Percentiles rank a stretch among this genome's conserved stretches.
Evolutionary conservation across 2,888 invertebrate genomes (phyloP).

Genomic region (Orthonevra nobilis): DNA sequence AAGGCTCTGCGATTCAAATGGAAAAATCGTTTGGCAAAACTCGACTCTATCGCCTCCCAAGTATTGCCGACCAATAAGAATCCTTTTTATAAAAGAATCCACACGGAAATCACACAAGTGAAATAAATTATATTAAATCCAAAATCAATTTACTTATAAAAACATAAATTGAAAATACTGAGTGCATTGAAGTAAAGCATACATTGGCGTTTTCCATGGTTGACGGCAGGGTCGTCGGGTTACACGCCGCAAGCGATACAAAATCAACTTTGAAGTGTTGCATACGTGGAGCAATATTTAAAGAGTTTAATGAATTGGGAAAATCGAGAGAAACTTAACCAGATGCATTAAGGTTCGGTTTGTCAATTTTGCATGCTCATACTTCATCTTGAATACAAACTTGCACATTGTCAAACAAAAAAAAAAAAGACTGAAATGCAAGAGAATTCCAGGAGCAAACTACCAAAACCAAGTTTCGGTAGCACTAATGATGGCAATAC

Average conservation of each 20-base stretch:
- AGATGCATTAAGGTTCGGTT: neutral
- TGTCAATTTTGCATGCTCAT: slow-evolving; percentile 55
- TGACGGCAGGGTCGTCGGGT: slow-evolving; percentile 37
- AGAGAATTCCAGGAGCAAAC: slow-evolving; percentile 44
- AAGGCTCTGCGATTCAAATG: neutral
- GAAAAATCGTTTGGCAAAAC: slow-evolving; percentile 14
- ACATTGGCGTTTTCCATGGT: slow-evolving; percentile 38
- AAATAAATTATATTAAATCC: slow-evolving; percentile 3
- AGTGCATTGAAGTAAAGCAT: too few species aligned
- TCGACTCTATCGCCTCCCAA: neutral
- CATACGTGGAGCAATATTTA: slow-evolving; percentile 46
- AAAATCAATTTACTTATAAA: neutral
- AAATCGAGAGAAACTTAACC: slow-evolving; percentile 19
- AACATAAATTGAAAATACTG: neutral
- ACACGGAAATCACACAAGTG: slow-evolving; percentile 3
- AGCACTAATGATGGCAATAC: slow-evolving; percentile 75
- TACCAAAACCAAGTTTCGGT: slow-evolving; percentile 73
- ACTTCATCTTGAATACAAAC: slow-evolving; percentile 75
- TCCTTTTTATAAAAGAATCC: slow-evolving; percentile 9
- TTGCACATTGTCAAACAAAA: slow-evolving; percentile 17
- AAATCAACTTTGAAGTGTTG: slow-evolving; percentile 46
- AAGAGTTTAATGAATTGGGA: slow-evolving; percentile 72
- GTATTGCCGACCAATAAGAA: slow-evolving; percentile 14
- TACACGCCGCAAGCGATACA: slow-evolving; percentile 25
- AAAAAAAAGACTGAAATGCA: slow-evolving; percentile 33